These are phyloP conservation scores for Lithobates sylvaticus DNA, from an alignment of 2,797 vertebrate genomes.

Conservation along the genomic window DNA sequence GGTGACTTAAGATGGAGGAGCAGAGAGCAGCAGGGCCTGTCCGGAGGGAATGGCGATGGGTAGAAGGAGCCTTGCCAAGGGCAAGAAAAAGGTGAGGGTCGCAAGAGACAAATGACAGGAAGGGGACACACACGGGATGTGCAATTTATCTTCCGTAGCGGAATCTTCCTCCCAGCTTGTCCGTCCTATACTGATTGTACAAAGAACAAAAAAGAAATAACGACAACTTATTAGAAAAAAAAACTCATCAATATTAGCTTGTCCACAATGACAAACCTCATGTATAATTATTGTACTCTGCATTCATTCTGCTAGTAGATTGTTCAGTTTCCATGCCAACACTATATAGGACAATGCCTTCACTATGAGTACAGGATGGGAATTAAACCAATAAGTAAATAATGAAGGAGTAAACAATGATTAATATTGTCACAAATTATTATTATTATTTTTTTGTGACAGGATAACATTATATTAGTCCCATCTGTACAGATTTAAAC, in stretches of 20 bases:
- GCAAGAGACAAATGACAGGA: no score
- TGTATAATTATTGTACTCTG: not conserved
- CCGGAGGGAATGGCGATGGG: not conserved
- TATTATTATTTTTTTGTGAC: not conserved
- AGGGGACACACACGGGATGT: no score
- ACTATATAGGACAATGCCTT: not conserved
- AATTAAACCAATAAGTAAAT: not conserved
- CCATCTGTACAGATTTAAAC: no score
- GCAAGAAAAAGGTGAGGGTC: not conserved
- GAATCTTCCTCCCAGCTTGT: no score
- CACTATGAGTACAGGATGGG: not conserved
- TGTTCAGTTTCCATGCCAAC: conserved; percentile 17
- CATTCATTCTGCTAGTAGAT: not conserved
- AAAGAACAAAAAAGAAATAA: not conserved
- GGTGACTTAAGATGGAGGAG: not conserved
- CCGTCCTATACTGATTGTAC: no score
- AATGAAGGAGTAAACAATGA: not conserved
- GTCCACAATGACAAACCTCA: not conserved
- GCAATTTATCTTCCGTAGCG: not conserved
- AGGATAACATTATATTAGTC: no score
- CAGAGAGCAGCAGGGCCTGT: not conserved
- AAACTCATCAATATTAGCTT: not conserved
- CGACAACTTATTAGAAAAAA: not conserved
- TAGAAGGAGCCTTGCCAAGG: not conserved
- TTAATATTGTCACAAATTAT: not conserved